Base-by-base conservation (phyloP, 2,888 invertebrate genomes). In the Sialis lutaria region DNA sequence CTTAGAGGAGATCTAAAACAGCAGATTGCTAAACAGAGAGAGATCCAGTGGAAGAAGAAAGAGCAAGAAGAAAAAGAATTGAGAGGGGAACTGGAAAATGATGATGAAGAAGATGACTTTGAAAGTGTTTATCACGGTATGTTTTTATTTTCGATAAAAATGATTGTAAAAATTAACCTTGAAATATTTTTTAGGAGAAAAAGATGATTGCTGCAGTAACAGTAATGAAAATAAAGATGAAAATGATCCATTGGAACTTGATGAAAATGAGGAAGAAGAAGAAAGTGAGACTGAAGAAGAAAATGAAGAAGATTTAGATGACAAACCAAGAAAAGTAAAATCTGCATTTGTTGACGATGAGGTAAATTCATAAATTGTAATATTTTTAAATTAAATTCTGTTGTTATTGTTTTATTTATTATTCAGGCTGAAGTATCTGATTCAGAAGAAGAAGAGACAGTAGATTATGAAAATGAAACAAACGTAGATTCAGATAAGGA, bases 1-100 rank as follows among this genome's bases (percentile, higher is more conserved):
- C 65, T 91, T 45, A 81, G 79, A 58, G 74, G 77, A 50, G 77
- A 80, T 51, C 67, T 91, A 2, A 75, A 81, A 56, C 68, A 73
- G 9, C 69, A 81, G 62, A 89, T 91, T 57, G 75, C 75, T 3
- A 71, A 74, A 51, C 79, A 78, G 55, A 68, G 86, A 44, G 74
- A 77, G 37, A 69, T 80, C 49, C 79, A 83, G 54, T 76, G 87
- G 75, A 70, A 74, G 47, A 74, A 79, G 55, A 74, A 77, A 44
- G 64, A 74, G 32, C 74, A 79, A 49, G 62, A 67, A 58, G 60
- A 53, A 57, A 57, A 51, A 54, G 56, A 49, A 57, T 60, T 33
- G 61, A 50, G 49, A 41, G 59, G 66, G 37, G 64, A 66, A 8
- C 60, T 61, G 2, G 61, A 64, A 6, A 59, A 56, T 5, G 60